These are phyloP conservation scores for Anthoptus insignis DNA, from an alignment of 2,888 invertebrate species.

Conservation along the genomic window DNA sequence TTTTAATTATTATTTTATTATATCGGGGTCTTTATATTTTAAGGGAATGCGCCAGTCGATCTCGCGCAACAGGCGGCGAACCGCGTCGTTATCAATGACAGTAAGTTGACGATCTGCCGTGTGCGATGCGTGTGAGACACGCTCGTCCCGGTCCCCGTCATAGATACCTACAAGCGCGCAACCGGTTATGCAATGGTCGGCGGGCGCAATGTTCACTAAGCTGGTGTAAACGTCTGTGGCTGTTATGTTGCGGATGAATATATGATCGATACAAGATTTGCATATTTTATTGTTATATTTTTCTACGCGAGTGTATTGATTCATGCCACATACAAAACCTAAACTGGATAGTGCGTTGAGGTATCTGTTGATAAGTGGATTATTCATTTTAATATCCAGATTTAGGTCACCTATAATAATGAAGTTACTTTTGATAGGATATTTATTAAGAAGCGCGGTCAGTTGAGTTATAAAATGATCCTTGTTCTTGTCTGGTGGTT, in stretches of 20 bases:
- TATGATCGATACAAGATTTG: constrained; percentile 23
- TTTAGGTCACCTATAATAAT: constrained; percentile 31
- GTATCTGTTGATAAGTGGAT: constrained; percentile 9
- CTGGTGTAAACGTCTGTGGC: neutral
- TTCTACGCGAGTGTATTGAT: constrained; percentile 18
- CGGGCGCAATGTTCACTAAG: constrained; percentile 1
- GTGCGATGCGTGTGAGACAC: no score
- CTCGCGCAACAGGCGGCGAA: neutral
- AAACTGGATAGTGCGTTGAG: constrained; percentile 18
- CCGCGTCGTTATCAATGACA: no score
- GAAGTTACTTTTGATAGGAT: neutral
- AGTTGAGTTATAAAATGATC: no score
- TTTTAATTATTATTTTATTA: neutral
- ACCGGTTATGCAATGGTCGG: constrained; percentile 6
- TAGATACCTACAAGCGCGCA: neutral
- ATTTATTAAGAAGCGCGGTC: neutral
- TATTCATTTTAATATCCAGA: constrained; percentile 18
- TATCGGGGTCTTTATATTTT: no score
- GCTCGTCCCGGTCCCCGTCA: neutral
- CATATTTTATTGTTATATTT: constrained; percentile 1
- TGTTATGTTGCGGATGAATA: no score
- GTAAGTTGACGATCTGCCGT: no score
- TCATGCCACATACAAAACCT: constrained; percentile 27
- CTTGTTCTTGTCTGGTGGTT: constrained; percentile 35
- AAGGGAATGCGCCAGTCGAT: no score